Percentiles rank a stretch among this genome's conserved stretches.
Conservation (phyloP, 2,113 vertebrate genomes). For the Rhodinocichla rosea region DNA sequence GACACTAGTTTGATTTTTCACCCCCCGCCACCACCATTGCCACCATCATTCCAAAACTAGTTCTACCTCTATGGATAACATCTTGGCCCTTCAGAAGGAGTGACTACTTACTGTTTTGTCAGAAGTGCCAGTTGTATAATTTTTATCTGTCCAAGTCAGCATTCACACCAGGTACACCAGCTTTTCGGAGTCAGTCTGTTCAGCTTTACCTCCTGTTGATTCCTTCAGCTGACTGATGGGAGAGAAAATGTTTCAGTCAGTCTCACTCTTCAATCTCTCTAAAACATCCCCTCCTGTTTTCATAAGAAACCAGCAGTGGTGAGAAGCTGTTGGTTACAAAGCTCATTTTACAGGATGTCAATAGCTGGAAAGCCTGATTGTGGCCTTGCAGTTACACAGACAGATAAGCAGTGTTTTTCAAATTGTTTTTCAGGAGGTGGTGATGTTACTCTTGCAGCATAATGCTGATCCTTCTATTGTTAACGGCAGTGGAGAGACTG, state of each 20-base stretch:
- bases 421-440: constrained; percentile 81
- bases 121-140: background rate
- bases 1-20: background rate
- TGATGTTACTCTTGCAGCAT: constrained; percentile 86
- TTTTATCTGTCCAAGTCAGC: background rate
- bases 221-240: background rate
- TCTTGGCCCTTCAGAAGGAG: background rate
- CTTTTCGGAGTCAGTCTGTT: background rate
- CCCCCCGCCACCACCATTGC: accelerated
- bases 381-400: background rate
- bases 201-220: background rate
- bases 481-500: constrained; percentile 87
- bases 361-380: background rate
- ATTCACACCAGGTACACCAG: background rate
- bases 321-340: background rate
- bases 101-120: background rate
- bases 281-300: constrained; percentile 30
- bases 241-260: background rate
- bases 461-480: constrained; percentile 82
- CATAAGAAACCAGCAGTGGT: background rate
- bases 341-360: background rate
- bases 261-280: background rate
- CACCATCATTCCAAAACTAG: background rate
- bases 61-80: background rate
- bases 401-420: background rate